Evolutionary conservation across 1,140 invertebrate species (phyloP).

Genomic region (Vanessa tameamea): DNA sequence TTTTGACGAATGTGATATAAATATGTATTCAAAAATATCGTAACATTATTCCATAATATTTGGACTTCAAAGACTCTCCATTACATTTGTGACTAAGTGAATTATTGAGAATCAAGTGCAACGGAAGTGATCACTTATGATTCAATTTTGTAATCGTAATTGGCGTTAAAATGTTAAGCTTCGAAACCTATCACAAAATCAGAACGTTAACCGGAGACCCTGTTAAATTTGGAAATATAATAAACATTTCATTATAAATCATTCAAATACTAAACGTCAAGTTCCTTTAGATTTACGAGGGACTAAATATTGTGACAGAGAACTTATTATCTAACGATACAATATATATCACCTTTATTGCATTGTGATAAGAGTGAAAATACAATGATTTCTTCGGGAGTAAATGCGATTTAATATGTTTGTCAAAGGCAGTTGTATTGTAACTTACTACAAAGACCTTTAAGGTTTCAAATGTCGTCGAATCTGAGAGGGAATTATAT

Average conservation of each 20-base stretch:
- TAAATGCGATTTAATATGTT: not conserved
- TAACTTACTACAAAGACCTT: conserved; percentile 7
- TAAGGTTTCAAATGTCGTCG: conserved; percentile 12
- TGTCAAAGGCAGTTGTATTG: not conserved
- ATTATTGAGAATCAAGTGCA: too few relatives aligned
- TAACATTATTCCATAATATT: too few relatives aligned
- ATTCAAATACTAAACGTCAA: conserved; percentile 29
- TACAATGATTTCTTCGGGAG: not conserved
- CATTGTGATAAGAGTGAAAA: not conserved
- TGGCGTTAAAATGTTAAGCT: not conserved
- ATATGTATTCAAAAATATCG: too few relatives aligned
- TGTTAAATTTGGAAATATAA: not conserved
- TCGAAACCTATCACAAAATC: not conserved
- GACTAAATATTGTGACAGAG: not conserved
- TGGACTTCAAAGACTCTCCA: too few relatives aligned
- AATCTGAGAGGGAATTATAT: not conserved
- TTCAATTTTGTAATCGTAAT: not conserved
- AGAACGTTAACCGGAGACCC: not conserved
- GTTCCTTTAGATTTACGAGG: conserved; percentile 1
- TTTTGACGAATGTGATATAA: too few relatives aligned
- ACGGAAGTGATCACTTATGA: too few relatives aligned
- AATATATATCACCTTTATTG: not conserved
- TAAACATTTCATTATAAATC: conserved; percentile 27
- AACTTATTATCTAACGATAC: not conserved
- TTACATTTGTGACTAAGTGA: too few relatives aligned